phyloP scores from a whole-genome alignment of 2,888 invertebrate genomes.

The Abrostola tripartita region DNA sequence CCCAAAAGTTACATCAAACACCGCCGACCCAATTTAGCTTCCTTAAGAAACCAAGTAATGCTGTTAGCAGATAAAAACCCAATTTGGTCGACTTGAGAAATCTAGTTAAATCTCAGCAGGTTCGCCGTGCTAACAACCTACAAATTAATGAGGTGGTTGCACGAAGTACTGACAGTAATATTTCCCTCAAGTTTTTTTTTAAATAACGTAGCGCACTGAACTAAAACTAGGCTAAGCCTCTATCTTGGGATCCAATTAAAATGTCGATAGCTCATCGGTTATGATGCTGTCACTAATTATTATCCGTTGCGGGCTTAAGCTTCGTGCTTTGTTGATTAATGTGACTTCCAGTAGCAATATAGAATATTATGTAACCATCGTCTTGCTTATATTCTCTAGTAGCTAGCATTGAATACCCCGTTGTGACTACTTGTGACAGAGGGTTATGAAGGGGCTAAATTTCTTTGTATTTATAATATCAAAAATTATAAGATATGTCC shows the following conservation, averaged over 20 bases:
- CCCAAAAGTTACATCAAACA: no score
- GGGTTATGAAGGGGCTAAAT: no score
- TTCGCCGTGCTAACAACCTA: background rate
- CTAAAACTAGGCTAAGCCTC: constrained; percentile 43
- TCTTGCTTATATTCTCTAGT: background rate
- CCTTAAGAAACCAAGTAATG: no score
- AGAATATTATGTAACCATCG: background rate
- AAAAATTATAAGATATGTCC: no score
- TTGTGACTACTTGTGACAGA: no score
- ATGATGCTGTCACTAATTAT: constrained; percentile 44
- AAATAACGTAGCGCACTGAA: constrained; percentile 14
- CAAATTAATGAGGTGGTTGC: constrained; percentile 1
- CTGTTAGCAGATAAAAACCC: no score
- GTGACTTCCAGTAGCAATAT: constrained; percentile 15
- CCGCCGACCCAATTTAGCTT: no score
- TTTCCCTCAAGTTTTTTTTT: background rate
- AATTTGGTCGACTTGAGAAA: no score
- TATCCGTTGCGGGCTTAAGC: constrained; percentile 14
- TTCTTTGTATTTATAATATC: no score
- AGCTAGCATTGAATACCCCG: no score
- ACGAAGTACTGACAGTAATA: constrained; percentile 3
- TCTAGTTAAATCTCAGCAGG: background rate
- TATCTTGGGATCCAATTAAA: constrained; percentile 52
- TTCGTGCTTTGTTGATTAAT: constrained; percentile 30
- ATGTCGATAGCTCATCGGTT: constrained; percentile 49